Percentiles rank a stretch among this genome's conserved stretches.
Evolutionary conservation across 2,888 invertebrate species (phyloP).

Genomic region (Congeria kusceri): DNA sequence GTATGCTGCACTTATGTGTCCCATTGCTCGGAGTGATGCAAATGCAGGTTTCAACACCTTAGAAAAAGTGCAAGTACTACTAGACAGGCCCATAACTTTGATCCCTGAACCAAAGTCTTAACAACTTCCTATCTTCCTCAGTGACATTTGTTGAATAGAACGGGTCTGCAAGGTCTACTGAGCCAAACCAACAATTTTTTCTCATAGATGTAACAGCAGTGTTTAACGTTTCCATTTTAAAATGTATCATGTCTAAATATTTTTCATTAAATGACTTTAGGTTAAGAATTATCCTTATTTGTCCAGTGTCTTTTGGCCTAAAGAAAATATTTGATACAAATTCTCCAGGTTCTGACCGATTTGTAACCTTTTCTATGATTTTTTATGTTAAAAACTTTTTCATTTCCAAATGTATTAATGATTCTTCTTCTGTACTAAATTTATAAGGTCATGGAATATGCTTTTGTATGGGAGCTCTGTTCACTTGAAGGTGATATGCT

Average conservation of each 20-base stretch:
- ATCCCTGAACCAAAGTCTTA: too few species aligned
- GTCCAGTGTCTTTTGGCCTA: conserved; percentile 37
- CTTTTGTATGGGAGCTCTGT: not conserved
- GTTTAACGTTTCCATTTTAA: conserved; percentile 58
- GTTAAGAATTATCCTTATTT: conserved; percentile 32
- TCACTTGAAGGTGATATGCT: conserved; percentile 19
- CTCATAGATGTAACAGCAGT: conserved; percentile 30
- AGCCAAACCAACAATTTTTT: conserved; percentile 46
- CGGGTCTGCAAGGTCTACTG: conserved; percentile 45
- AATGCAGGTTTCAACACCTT: too few species aligned
- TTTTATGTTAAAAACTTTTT: conserved; percentile 12
- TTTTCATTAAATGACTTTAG: conserved; percentile 37
- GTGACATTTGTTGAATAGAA: too few species aligned
- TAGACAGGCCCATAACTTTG: too few species aligned
- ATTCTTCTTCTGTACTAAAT: not conserved
- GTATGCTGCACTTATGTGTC: too few species aligned
- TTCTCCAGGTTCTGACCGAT: not conserved
- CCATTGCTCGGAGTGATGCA: too few species aligned
- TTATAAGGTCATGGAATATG: conserved; percentile 9
- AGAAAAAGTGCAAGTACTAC: too few species aligned
- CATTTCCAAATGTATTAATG: conserved; percentile 20
- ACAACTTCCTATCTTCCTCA: too few species aligned
- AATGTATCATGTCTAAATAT: conserved; percentile 35
- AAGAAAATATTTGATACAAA: conserved; percentile 40
- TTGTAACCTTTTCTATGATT: conserved; percentile 22